These are phyloP conservation scores for Stomatorhinus ivindoensis DNA, from an alignment of 2,113 vertebrate genomes.

Conservation along the genomic window DNA sequence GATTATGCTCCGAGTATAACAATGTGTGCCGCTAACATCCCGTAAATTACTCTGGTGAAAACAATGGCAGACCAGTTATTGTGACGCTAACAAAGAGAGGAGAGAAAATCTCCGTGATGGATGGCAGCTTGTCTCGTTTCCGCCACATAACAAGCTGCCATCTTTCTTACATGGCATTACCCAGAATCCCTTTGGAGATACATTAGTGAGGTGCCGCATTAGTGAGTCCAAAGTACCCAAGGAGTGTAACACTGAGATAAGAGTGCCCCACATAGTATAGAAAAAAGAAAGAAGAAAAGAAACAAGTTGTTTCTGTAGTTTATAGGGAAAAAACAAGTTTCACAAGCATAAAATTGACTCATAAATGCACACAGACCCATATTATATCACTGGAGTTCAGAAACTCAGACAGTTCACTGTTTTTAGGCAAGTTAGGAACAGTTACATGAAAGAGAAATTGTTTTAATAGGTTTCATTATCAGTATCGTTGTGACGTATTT, in stretches of 20 bases:
- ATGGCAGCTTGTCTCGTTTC: conserved; percentile 6
- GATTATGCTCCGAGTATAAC: conserved; percentile 13
- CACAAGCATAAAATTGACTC: neutral
- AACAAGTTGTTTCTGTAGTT: neutral
- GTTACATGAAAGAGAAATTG: neutral
- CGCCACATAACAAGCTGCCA: conserved; percentile 2
- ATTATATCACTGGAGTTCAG: neutral
- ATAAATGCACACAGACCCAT: neutral
- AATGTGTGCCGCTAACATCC: conserved; percentile 9
- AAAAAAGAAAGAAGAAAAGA: neutral
- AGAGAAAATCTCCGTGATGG: neutral
- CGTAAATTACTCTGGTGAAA: conserved; percentile 11
- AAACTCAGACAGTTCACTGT: neutral
- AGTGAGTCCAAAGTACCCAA: conserved; percentile 1
- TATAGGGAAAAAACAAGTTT: neutral
- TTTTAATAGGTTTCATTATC: neutral
- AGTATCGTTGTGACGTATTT: neutral
- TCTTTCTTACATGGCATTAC: conserved; percentile 12
- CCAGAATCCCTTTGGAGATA: conserved; percentile 1
- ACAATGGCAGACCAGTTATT: conserved; percentile 10
- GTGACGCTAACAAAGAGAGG: neutral
- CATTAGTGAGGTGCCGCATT: conserved; percentile 16
- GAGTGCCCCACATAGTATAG: conserved; percentile 14
- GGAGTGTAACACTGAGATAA: conserved; percentile 2
- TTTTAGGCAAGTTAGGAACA: neutral